Base-by-base conservation (phyloP, 2,888 invertebrate species). In the Eupeodes latifasciatus region DNA sequence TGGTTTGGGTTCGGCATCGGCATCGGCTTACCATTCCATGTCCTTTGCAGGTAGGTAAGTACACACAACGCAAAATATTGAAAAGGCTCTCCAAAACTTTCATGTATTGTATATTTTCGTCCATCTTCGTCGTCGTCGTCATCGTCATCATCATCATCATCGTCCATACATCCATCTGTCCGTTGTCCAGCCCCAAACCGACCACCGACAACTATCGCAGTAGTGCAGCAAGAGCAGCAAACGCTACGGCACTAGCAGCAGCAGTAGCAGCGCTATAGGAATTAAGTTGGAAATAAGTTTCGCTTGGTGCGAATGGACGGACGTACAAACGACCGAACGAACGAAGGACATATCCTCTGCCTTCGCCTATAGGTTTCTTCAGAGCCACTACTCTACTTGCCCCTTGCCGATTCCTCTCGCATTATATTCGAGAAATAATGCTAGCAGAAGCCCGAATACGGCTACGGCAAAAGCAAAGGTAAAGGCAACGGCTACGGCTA, bases 211-310 rank as follows among this genome's bases (percentile, higher is more conserved):
- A 85, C 85, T 85, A 88, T 81, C 85, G 78, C 67, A 85, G 75
- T 78, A 77, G 78, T 77, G 72, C 59, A 49, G 71, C 47, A 55
- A 77, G n/a, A 34, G 11, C 36, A 51, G 51, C 67, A 69, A 53
- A n/a, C 34, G 36, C 59, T 36, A 61, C 57, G 27, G 34, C 51
- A 51, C 51, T 51, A 71, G 16, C 81, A 81, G 81, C 74, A 67
- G 34, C 51, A 51, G 67, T 51, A 71, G 16, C 81, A 81, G 81
- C 74, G 74, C 64, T 77, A 47, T 78, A 78, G 75, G 81, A 81
- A 78, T 85, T 85, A 85, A 88, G 81, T 85, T 85, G 69, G 78
- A 81, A 85, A 88, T 88, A 88, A 88, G 88, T 88, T 88, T 85
- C 81, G 80, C 81, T 81, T 69, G 69, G 81, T 85, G 78, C 64